phyloP scores from a whole-genome alignment of 2,113 vertebrate species.

The Scomber colias region DNA sequence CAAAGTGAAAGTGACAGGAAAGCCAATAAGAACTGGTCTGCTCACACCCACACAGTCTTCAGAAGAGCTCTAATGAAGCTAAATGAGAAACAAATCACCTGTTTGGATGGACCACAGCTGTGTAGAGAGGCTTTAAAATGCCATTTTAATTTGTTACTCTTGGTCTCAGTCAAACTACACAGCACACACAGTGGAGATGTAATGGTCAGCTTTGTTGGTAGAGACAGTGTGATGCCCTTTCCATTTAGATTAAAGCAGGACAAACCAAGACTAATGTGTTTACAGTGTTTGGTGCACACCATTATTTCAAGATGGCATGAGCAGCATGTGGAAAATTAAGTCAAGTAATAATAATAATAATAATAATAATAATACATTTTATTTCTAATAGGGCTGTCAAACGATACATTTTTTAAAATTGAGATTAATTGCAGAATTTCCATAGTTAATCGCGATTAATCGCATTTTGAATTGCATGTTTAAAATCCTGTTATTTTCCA shows the following conservation, averaged over 20 bases:
- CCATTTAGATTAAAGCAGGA: background rate
- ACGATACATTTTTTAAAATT: too few species aligned
- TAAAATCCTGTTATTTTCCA: too few species aligned
- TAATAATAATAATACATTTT: too few species aligned
- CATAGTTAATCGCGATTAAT: too few species aligned
- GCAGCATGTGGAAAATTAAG: background rate
- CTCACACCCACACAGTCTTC: background rate
- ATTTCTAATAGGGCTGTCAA: too few species aligned
- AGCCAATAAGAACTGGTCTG: background rate
- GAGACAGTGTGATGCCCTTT: too few species aligned
- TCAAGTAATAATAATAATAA: too few species aligned
- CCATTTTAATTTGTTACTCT: background rate
- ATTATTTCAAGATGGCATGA: background rate
- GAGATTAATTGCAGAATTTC: too few species aligned
- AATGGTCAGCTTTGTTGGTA: too few species aligned
- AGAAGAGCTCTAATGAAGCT: background rate
- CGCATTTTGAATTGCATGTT: too few species aligned
- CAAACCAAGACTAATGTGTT: background rate
- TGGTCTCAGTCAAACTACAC: too few species aligned
- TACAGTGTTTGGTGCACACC: background rate
- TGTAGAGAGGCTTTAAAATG: background rate
- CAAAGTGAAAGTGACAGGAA: background rate
- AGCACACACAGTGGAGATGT: too few species aligned
- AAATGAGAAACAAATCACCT: background rate
- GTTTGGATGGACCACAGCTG: background rate